Conservation (phyloP, 2,888 invertebrate species). For the Aleiodes alternator region DNA sequence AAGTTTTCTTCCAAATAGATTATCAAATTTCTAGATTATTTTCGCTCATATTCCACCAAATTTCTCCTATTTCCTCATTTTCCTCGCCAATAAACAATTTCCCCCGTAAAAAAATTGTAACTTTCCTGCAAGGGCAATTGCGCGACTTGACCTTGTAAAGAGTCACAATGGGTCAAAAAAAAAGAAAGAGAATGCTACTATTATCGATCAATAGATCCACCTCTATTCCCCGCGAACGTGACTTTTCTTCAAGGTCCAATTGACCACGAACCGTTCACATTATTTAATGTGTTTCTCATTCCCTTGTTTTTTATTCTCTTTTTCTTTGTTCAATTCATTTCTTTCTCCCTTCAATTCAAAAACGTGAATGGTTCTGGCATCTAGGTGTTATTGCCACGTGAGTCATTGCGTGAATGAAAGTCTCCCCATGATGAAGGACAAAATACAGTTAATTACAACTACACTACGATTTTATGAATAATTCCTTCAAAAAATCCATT, state of each 20-base stretch:
- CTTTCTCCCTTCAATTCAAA: not conserved
- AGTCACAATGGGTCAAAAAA: too few species aligned
- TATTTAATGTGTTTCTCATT: conserved; percentile 15
- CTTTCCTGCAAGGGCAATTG: too few species aligned
- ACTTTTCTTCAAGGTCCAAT: conserved; percentile 19
- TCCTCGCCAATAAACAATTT: not conserved
- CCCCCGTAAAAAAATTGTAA: too few species aligned
- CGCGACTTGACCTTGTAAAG: too few species aligned
- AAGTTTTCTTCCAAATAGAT: too few species aligned
- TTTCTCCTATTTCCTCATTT: conserved; percentile 40
- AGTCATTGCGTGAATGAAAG: conserved; percentile 66
- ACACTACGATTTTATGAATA: conserved; percentile 28
- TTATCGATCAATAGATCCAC: conserved; percentile 2
- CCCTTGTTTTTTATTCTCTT: not conserved
- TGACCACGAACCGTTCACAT: conserved; percentile 13
- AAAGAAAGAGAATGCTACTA: conserved; percentile 1
- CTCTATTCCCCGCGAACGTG: not conserved
- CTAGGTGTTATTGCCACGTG: conserved; percentile 56
- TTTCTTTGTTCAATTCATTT: conserved; percentile 1
- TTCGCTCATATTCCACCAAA: too few species aligned
- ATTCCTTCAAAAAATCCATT: too few species aligned
- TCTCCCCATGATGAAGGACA: conserved; percentile 45
- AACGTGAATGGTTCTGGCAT: conserved; percentile 53
- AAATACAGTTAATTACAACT: conserved; percentile 35
- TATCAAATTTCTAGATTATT: too few species aligned